Percentiles rank a stretch among this genome's conserved stretches.
phyloP scores from a whole-genome alignment of 2,113 vertebrate genomes.

The Sisor rabdophorus region DNA sequence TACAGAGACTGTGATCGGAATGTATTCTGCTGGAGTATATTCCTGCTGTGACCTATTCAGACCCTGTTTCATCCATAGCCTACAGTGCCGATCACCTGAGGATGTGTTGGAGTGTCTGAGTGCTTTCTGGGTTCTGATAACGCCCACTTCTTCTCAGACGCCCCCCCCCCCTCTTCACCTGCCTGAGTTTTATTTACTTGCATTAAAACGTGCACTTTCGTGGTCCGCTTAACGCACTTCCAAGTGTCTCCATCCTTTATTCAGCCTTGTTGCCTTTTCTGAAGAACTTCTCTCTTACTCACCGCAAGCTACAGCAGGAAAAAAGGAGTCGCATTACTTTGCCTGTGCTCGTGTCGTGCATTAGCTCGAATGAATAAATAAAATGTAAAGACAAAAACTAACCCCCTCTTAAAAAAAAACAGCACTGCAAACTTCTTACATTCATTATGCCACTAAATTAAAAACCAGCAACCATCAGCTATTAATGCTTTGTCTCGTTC shows the following conservation, averaged over 20 bases:
- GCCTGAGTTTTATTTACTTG: not conserved
- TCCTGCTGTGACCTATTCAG: conserved; percentile 7
- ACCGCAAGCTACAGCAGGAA: not conserved
- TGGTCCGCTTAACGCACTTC: not conserved
- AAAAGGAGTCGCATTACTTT: conserved; percentile 17
- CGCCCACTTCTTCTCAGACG: too few species aligned
- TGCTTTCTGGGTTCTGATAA: conserved; percentile 4
- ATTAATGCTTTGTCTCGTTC: conserved; percentile 47
- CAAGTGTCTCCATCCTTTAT: not conserved
- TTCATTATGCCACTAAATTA: conserved; percentile 57
- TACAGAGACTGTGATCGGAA: conserved; percentile 16
- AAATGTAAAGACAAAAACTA: conserved; percentile 18
- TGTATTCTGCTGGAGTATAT: conserved; percentile 17
- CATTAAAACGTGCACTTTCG: not conserved
- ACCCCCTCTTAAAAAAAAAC: not conserved
- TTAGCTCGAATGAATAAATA: conserved; percentile 33
- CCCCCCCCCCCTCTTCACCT: not conserved
- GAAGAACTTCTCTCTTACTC: not conserved
- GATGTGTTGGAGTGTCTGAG: not conserved
- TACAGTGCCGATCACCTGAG: conserved; percentile 18
- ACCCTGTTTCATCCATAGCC: conserved; percentile 30
- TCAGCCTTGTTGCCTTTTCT: not conserved
- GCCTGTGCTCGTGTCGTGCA: conserved; percentile 10
- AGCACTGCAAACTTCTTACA: conserved; percentile 37
- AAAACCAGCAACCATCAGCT: conserved; percentile 51